These are phyloP conservation scores for Onthophagus taurus DNA, from an alignment of 1,140 invertebrate species.

Conservation along the genomic window DNA sequence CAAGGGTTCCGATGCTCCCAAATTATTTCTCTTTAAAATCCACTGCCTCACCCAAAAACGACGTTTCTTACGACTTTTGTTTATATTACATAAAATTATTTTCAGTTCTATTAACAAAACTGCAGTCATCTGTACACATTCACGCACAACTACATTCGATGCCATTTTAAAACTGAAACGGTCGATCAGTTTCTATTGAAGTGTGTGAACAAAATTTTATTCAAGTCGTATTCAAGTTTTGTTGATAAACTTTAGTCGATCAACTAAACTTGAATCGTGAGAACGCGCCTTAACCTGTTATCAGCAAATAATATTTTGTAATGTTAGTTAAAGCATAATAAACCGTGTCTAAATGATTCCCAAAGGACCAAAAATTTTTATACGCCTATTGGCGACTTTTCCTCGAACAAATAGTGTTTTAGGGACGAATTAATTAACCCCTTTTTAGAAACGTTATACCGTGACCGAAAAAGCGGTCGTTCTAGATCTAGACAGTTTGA, in stretches of 20 bases:
- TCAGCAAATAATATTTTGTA: no score
- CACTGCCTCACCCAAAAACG: conserved; percentile 22
- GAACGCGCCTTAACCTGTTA: conserved; percentile 13
- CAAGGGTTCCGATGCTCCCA: conserved; percentile 19
- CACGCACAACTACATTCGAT: conserved; percentile 19
- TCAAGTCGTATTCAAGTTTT: conserved; percentile 14
- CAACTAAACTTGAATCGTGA: conserved; percentile 11
- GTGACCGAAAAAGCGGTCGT: no score
- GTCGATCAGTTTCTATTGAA: conserved; percentile 13
- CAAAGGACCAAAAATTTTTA: no score
- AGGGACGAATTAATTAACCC: no score
- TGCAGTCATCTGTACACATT: conserved; percentile 15
- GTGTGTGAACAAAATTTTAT: conserved; percentile 12
- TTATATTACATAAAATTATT: conserved; percentile 19
- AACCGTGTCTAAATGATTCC: no score
- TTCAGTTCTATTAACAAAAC: conserved; percentile 22
- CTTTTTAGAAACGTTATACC: no score
- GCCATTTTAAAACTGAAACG: conserved; percentile 19
- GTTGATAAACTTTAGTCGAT: conserved; percentile 10
- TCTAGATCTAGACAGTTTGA: no score
- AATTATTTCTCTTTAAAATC: conserved; percentile 22
- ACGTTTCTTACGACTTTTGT: conserved; percentile 20
- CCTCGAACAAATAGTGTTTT: no score
- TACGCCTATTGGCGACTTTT: no score
- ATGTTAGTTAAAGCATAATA: no score